Conservation (phyloP, 64 coral and sea anemone genomes). For the Montipora cactus region DNA sequence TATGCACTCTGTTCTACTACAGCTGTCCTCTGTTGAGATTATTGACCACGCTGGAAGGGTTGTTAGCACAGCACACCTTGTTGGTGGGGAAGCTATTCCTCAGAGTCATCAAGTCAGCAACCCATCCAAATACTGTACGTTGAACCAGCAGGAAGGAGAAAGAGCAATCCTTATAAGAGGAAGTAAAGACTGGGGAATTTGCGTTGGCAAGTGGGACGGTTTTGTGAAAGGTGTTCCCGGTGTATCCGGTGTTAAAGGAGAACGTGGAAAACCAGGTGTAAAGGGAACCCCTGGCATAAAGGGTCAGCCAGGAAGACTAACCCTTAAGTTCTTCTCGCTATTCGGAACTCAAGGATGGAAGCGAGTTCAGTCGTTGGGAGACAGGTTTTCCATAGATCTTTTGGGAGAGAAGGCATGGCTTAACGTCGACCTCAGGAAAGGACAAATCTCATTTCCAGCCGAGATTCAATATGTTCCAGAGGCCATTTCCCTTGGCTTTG, state of each 20-base stretch:
- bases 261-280: background rate
- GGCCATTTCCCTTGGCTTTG: slow-evolving; percentile 64
- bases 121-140: background rate
- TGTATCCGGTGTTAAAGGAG: background rate
- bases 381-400: slow-evolving; percentile 27
- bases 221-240: slow-evolving; percentile 34
- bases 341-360: slow-evolving; percentile 27
- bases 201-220: slow-evolving; percentile 72
- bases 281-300: background rate
- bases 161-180: slow-evolving; percentile 81
- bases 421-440: slow-evolving; percentile 46
- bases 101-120: slow-evolving; percentile 4
- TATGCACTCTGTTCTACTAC: slow-evolving; percentile 29
- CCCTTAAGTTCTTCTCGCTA: slow-evolving; percentile 41
- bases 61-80: slow-evolving; percentile 49
- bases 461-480: slow-evolving; percentile 51
- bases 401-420: slow-evolving; percentile 1
- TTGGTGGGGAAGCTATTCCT: slow-evolving; percentile 58
- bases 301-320: slow-evolving; percentile 47
- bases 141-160: slow-evolving; percentile 58
- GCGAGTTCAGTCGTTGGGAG: background rate
- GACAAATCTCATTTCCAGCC: slow-evolving; percentile 54
- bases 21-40: slow-evolving; percentile 65
- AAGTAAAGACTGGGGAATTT: slow-evolving; percentile 80
- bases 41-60: slow-evolving; percentile 32